Base-by-base conservation (phyloP, 2,113 vertebrate species). In the Orientallactaga bullata region DNA sequence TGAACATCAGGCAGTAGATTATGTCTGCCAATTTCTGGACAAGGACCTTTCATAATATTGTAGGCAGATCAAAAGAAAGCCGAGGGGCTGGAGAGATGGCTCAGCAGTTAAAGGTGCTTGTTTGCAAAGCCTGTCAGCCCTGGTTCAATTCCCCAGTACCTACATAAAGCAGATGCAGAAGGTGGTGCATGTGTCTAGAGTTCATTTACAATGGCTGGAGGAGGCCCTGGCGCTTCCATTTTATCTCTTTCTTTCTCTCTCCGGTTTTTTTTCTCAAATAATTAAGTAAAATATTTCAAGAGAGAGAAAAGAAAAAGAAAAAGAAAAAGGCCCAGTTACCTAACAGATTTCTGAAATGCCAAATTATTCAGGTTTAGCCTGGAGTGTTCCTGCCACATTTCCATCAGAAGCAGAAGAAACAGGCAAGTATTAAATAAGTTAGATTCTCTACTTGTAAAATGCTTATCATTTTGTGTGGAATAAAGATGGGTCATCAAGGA, bases 381-480 rank as follows among this genome's bases (percentile, higher is more conserved):
- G 51, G 76, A 91, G 4, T 47, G 82, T 74, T 90, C 94, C n/a
- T 39, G 42, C 5, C 65, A 94, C 35, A 74, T 88, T 94, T 85
- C 65, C 69, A 78, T 4, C 66, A 68, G 65, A 35, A 85, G 24
- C n/a, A 92, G 90, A 93, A 90, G 58, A 92, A 84, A 72, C 23
- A 68, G 78, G 28, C 24, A 68, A 63, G 95, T 58, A 90, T 82
- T 85, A 91, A 89, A 39, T 89, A 61, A 88, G 24, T 51, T 21
- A 60, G 61, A 37, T 26, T 63, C 51, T 81, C 72, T 93, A 66
- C 87, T 94, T 94, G 85, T 65, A 94, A 91, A 95, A 66, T 66
- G 39, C 47, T 69, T 92, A 60, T 66, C 80, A 84, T 90, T 95
- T 91, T 85, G 79, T 82, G 82, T 66, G 42, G 55, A n/a, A 88